A percentile compares a stretch with the other conserved stretches of the same genome.
Conservation (phyloP, 2,113 vertebrate species). For the Aptenodytes patagonicus region DNA sequence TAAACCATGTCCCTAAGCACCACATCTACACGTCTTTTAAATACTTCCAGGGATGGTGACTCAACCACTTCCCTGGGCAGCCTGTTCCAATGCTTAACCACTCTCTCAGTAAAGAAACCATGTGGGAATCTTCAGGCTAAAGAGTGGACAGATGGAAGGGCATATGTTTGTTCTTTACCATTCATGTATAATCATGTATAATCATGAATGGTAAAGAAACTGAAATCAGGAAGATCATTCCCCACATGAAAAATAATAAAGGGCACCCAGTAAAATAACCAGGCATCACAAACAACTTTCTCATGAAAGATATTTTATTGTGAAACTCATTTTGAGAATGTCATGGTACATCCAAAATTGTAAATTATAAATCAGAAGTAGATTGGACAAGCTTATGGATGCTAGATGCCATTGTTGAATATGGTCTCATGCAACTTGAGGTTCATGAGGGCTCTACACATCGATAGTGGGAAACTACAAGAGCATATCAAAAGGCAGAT, state of each 20-base stretch:
- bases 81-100: too few species aligned
- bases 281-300: neutral
- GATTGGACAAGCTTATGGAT: neutral
- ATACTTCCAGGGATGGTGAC: too few species aligned
- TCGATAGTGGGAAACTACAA: neutral
- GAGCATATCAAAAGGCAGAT: neutral
- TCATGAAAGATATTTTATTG: neutral
- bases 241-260: neutral
- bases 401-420: neutral
- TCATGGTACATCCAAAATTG: neutral
- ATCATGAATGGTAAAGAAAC: neutral
- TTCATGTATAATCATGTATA: neutral
- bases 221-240: neutral
- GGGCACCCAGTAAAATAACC: neutral
- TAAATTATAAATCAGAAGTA: neutral
- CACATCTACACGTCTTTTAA: too few species aligned
- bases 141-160: neutral
- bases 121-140: neutral
- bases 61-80: too few species aligned
- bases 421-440: neutral
- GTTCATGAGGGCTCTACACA: rapidly evolving
- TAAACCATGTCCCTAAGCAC: too few species aligned
- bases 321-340: neutral
- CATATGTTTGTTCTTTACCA: neutral
- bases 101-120: neutral